These are phyloP conservation scores for Aulostomus chinensis DNA, from an alignment of 2,797 vertebrate genomes.

Conservation along the genomic window DNA sequence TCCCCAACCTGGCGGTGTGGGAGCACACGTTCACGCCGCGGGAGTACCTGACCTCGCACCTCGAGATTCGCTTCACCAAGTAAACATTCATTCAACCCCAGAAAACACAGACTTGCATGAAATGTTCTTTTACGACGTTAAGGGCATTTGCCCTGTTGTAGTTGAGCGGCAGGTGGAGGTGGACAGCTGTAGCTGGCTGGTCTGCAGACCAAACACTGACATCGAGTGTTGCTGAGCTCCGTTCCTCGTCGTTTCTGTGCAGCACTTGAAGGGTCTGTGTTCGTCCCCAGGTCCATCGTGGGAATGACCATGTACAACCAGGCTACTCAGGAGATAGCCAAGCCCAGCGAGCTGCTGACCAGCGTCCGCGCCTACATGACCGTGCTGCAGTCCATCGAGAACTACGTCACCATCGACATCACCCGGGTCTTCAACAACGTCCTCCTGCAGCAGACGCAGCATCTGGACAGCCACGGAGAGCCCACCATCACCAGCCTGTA, in stretches of 20 bases:
- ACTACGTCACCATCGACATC: constrained; percentile 99
- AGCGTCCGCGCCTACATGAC: constrained; percentile 99
- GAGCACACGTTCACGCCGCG: constrained; percentile 98
- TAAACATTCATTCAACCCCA: constrained; percentile 68
- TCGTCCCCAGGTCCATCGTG: constrained; percentile 69
- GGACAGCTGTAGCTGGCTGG: too few species aligned
- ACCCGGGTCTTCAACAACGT: constrained; percentile 99
- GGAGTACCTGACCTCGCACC: constrained; percentile 97
- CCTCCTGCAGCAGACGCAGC: constrained; percentile 98
- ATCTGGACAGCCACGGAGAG: constrained; percentile 98
- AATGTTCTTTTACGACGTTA: too few species aligned
- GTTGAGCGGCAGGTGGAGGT: too few species aligned
- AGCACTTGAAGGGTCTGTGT: too few species aligned
- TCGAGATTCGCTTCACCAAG: constrained; percentile 99
- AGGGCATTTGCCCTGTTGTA: too few species aligned
- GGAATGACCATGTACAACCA: constrained; percentile 99
- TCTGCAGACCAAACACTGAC: too few species aligned
- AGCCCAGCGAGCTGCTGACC: constrained; percentile 96
- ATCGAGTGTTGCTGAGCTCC: too few species aligned
- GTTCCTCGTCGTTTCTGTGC: too few species aligned
- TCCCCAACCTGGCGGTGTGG: constrained; percentile 97
- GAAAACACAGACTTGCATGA: too few species aligned
- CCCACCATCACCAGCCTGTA: constrained; percentile 99
- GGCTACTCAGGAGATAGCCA: constrained; percentile 98
- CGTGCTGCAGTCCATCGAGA: constrained; percentile 98